Evolutionary conservation across 2,888 invertebrate genomes (phyloP).

Genomic region (Ornithoptera priamus): DNA sequence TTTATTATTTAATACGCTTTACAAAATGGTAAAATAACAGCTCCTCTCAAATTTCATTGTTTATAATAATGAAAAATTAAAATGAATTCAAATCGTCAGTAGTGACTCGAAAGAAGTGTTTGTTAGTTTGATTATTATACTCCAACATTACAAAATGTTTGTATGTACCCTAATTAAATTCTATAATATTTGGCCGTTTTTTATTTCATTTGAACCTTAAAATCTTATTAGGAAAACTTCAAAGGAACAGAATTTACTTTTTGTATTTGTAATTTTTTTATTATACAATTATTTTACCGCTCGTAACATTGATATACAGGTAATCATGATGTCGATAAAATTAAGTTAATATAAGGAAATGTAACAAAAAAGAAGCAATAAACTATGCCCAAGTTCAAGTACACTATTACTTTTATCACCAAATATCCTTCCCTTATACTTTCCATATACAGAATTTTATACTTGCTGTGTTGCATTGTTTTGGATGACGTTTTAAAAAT

Average conservation of each 20-base stretch:
- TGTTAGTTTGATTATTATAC: slow-evolving; percentile 78
- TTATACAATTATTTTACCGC: background rate
- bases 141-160: slow-evolving; percentile 78
- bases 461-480: too few species aligned
- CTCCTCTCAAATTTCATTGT: slow-evolving; percentile 66
- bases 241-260: background rate
- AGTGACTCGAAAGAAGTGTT: slow-evolving; percentile 71
- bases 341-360: slow-evolving; percentile 19
- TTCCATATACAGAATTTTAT: too few species aligned
- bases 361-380: slow-evolving; percentile 9
- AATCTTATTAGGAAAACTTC: slow-evolving; percentile 3
- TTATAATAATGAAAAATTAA: slow-evolving; percentile 49
- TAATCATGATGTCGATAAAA: slow-evolving; percentile 13
- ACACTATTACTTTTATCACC: slow-evolving; percentile 14
- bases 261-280: background rate
- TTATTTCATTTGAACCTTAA: slow-evolving; percentile 43
- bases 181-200: slow-evolving; percentile 70
- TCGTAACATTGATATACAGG: slow-evolving; percentile 10
- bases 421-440: slow-evolving; percentile 5
- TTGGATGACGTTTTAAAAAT: too few species aligned
- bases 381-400: slow-evolving; percentile 11
- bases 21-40: slow-evolving; percentile 38
- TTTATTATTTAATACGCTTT: slow-evolving; percentile 30
- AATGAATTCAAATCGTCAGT: slow-evolving; percentile 63
- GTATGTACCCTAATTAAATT: slow-evolving; percentile 80